Percentiles rank a stretch among this genome's conserved stretches.
phyloP scores from a whole-genome alignment of 2,888 invertebrate species.

The Tortrix viridana region DNA sequence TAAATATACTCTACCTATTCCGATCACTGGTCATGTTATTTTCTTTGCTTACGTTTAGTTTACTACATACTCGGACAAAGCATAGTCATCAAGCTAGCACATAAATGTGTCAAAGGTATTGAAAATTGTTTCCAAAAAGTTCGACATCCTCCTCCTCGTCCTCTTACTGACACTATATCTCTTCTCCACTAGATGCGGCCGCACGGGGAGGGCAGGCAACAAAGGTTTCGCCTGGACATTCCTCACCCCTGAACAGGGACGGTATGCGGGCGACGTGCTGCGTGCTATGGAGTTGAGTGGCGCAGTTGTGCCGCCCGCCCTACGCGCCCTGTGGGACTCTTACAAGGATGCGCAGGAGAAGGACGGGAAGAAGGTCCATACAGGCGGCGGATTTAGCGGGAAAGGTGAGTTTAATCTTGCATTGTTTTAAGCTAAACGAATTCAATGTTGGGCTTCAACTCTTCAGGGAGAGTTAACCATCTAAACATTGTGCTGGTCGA shows the following conservation, averaged over 20 bases:
- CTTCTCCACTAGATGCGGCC: slow-evolving; percentile 89
- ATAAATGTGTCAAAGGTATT: too few relatives aligned
- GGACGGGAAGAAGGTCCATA: slow-evolving; percentile 95
- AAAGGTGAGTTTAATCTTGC: slow-evolving; percentile 83
- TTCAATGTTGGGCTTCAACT: too few relatives aligned
- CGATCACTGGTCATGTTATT: too few relatives aligned
- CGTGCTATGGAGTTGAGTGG: slow-evolving; percentile 95
- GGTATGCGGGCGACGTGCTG: slow-evolving; percentile 96
- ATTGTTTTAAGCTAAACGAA: neutral
- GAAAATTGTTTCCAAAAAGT: too few relatives aligned
- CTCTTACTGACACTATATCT: too few relatives aligned
- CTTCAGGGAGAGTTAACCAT: too few relatives aligned
- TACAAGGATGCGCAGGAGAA: slow-evolving; percentile 96
- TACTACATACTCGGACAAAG: too few relatives aligned
- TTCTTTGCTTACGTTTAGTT: too few relatives aligned
- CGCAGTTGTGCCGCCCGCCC: slow-evolving; percentile 89
- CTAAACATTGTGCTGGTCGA: too few relatives aligned
- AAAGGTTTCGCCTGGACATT: slow-evolving; percentile 99
- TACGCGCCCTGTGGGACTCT: slow-evolving; percentile 92
- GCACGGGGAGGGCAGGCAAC: slow-evolving; percentile 96
- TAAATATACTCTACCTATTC: too few relatives aligned
- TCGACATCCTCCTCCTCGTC: too few relatives aligned
- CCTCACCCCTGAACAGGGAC: slow-evolving; percentile 96
- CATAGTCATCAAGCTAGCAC: too few relatives aligned
- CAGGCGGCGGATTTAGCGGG: slow-evolving; percentile 97